phyloP scores from a whole-genome alignment of 2,888 invertebrate genomes.

The Baronia brevicornis region DNA sequence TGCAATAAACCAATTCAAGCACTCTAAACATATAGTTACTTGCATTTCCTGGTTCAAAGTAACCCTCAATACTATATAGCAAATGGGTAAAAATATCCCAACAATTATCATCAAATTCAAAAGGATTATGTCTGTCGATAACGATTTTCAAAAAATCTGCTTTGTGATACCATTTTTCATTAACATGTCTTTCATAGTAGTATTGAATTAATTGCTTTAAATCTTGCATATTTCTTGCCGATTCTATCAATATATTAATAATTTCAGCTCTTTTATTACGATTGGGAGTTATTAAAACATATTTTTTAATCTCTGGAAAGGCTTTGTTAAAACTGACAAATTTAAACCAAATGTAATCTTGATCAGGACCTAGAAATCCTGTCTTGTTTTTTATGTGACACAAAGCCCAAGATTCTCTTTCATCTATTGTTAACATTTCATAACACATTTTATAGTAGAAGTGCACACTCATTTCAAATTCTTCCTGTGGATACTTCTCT shows the following conservation, averaged over 20 bases:
- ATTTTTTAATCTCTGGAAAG: conserved; percentile 34
- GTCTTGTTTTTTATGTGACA: conserved; percentile 30
- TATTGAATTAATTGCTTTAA: conserved; percentile 35
- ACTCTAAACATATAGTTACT: conserved; percentile 24
- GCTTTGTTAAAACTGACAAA: conserved; percentile 40
- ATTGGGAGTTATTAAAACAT: conserved; percentile 28
- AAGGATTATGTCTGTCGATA: conserved; percentile 29
- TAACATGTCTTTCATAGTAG: conserved; percentile 41
- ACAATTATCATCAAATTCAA: conserved; percentile 35
- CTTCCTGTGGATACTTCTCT: conserved; percentile 30
- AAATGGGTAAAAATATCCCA: conserved; percentile 42
- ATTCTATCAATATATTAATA: conserved; percentile 29
- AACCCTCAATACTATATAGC: conserved; percentile 36
- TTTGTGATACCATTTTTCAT: conserved; percentile 32
- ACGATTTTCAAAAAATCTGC: conserved; percentile 32
- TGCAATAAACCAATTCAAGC: conserved; percentile 32
- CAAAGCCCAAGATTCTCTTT: conserved; percentile 43
- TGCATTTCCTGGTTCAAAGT: conserved; percentile 19
- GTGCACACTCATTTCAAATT: conserved; percentile 33
- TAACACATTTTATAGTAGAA: conserved; percentile 32
- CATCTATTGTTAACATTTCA: conserved; percentile 31
- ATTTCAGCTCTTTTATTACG: conserved; percentile 29
- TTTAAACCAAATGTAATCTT: conserved; percentile 39
- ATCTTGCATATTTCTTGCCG: conserved; percentile 33
- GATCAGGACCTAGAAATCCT: conserved; percentile 32